phyloP scores from a whole-genome alignment of 2,113 vertebrate genomes.

The Dendrocopos noguchii region DNA sequence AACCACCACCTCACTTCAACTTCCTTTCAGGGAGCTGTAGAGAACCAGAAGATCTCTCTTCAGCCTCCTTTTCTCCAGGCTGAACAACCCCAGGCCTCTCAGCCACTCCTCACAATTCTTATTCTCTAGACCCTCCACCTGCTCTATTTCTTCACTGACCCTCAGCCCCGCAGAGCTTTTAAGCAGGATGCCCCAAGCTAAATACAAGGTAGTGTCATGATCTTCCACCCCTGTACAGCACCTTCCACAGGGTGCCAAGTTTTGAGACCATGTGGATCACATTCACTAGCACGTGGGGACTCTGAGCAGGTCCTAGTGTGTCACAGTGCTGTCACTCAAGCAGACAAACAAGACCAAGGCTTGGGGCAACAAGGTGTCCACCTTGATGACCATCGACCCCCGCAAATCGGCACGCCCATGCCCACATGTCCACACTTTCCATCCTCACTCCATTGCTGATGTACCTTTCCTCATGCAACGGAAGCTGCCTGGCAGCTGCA shows the following conservation, averaged over 20 bases:
- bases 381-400: not conserved
- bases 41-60: no score
- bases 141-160: no score
- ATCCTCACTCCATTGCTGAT: accelerated
- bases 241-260: not conserved
- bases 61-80: no score
- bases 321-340: not conserved
- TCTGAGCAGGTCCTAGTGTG: accelerated
- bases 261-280: accelerated
- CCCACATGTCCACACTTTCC: not conserved
- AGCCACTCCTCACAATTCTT: no score
- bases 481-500: constrained; percentile 6
- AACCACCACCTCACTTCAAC: no score
- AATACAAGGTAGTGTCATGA: accelerated
- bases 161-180: not conserved
- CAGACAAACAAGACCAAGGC: not conserved
- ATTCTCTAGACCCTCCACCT: no score
- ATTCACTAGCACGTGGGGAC: no score
- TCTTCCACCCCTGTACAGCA: not conserved
- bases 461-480: not conserved
- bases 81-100: no score
- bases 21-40: no score
- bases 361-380: not conserved
- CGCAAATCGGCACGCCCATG: not conserved
- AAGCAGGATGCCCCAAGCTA: not conserved